phyloP scores from a whole-genome alignment of 2,888 invertebrate genomes.

The Blomia tropicalis region DNA sequence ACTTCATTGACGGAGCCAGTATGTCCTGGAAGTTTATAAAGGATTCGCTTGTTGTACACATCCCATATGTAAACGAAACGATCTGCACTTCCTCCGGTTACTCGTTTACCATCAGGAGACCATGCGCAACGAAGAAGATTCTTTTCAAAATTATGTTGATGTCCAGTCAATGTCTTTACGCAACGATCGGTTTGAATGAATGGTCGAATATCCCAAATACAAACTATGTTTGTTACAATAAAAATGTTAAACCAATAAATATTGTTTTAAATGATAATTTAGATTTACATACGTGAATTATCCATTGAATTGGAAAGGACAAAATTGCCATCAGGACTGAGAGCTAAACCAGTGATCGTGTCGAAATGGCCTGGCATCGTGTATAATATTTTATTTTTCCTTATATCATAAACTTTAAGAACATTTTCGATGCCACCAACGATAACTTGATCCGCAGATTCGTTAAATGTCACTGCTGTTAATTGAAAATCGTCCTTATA shows the following conservation, averaged over 20 bases:
- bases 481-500: slow-evolving; percentile 43
- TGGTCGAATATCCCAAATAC: slow-evolving; percentile 92
- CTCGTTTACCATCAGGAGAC: slow-evolving; percentile 80
- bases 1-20: slow-evolving; percentile 92
- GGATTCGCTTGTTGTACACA: slow-evolving; percentile 68
- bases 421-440: slow-evolving; percentile 93
- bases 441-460: slow-evolving; percentile 84
- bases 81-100: slow-evolving; percentile 83
- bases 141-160: slow-evolving; percentile 94
- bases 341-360: slow-evolving; percentile 69
- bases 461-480: slow-evolving; percentile 78
- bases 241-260: background rate
- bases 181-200: slow-evolving; percentile 84
- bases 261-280: no score
- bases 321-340: slow-evolving; percentile 55
- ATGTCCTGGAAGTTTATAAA: slow-evolving; percentile 94
- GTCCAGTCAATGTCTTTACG: slow-evolving; percentile 75
- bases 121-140: slow-evolving; percentile 83
- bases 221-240: slow-evolving; percentile 38
- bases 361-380: slow-evolving; percentile 83
- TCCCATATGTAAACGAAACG: slow-evolving; percentile 94
- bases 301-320: slow-evolving; percentile 94
- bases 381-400: slow-evolving; percentile 68
- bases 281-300: slow-evolving; percentile 46
- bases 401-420: slow-evolving; percentile 69